These are phyloP conservation scores for Agonopterix arenella DNA, from an alignment of 2,888 invertebrate species.

Conservation along the genomic window DNA sequence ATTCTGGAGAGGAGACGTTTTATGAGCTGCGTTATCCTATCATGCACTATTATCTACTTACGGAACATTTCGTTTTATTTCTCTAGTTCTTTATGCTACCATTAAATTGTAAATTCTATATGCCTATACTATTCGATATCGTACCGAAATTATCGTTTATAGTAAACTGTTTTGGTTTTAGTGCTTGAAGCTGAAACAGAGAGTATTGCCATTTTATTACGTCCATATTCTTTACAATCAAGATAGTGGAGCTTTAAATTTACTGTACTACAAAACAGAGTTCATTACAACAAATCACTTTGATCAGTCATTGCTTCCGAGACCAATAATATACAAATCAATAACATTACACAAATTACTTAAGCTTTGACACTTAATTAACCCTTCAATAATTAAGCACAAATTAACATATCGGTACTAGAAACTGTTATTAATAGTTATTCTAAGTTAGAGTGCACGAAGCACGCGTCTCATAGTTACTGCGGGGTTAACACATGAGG, in stretches of 20 bases:
- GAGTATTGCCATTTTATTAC: not conserved
- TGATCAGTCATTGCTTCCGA: too few relatives aligned
- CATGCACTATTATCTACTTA: too few relatives aligned
- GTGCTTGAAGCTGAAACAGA: too few relatives aligned
- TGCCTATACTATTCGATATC: not conserved
- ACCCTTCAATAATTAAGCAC: slow-evolving; percentile 54
- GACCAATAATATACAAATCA: not conserved
- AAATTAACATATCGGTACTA: slow-evolving; percentile 55
- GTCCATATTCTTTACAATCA: too few relatives aligned
- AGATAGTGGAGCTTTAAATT: too few relatives aligned
- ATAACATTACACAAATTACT: slow-evolving; percentile 8
- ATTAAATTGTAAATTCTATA: not conserved
- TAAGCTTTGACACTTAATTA: slow-evolving; percentile 40
- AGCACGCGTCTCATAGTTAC: slow-evolving; percentile 53
- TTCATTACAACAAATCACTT: too few relatives aligned
- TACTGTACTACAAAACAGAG: too few relatives aligned
- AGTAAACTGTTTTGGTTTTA: not conserved
- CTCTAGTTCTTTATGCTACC: too few relatives aligned
- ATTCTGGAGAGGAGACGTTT: slow-evolving; percentile 4
- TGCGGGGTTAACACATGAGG: slow-evolving; percentile 69
- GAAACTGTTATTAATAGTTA: slow-evolving; percentile 14
- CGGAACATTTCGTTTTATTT: too few relatives aligned
- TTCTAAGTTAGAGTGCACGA: slow-evolving; percentile 6
- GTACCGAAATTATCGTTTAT: not conserved
- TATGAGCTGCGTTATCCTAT: too few relatives aligned